Percentiles rank a stretch among this genome's conserved stretches.
Evolutionary conservation across 53 echinoderm and acorn worm genomes (phyloP).

Genomic region (Hippasteria phrygiana): DNA sequence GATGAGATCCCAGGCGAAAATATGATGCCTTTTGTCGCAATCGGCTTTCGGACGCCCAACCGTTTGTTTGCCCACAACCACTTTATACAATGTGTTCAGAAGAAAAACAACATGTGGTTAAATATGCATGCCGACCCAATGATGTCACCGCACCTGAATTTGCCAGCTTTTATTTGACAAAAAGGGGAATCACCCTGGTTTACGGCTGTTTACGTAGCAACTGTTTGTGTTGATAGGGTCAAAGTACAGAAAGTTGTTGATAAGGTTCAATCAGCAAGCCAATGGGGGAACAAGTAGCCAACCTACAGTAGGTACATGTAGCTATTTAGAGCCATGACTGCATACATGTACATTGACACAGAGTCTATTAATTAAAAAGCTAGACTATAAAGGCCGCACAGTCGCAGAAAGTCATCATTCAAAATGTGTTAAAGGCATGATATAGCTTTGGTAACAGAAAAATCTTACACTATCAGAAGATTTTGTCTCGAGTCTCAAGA

Average conservation of each 20-base stretch:
- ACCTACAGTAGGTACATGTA: background rate
- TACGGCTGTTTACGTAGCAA: slow-evolving; percentile 6
- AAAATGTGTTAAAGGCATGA: too few relatives aligned
- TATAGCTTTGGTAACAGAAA: too few relatives aligned
- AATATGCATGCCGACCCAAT: slow-evolving; percentile 3
- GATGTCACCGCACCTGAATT: background rate
- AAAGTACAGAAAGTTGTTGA: slow-evolving; percentile 42
- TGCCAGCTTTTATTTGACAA: background rate
- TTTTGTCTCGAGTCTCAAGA: too few relatives aligned
- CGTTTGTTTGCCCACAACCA: slow-evolving; percentile 10
- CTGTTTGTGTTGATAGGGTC: slow-evolving; percentile 20
- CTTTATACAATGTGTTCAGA: background rate
- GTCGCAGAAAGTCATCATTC: too few relatives aligned
- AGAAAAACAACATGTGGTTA: background rate
- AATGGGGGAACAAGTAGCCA: background rate
- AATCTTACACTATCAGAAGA: too few relatives aligned
- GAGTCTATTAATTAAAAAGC: too few relatives aligned
- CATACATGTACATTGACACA: too few relatives aligned
- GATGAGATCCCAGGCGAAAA: slow-evolving; percentile 1
- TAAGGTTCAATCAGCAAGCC: background rate
- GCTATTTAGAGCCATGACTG: background rate
- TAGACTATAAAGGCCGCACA: too few relatives aligned
- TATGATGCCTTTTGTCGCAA: background rate
- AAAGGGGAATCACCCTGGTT: background rate
- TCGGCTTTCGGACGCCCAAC: background rate